These are phyloP conservation scores for Cathartes aura DNA, from an alignment of 2,113 vertebrate genomes.

Conservation along the genomic window DNA sequence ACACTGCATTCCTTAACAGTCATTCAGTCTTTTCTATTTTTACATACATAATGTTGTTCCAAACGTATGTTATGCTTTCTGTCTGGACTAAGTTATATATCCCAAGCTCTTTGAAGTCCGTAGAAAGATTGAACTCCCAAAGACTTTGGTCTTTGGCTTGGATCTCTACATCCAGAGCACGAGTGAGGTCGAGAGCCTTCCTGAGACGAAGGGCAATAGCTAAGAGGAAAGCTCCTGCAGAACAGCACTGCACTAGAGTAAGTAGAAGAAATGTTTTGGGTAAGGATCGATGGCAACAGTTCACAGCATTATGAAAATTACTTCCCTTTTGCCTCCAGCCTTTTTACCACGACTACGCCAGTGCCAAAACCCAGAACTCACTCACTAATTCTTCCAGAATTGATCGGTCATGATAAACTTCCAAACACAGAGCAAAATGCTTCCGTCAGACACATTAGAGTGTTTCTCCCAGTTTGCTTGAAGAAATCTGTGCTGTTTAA, in stretches of 20 bases:
- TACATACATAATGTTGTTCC: background rate
- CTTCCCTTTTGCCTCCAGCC: conserved; percentile 62
- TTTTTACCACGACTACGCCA: conserved; percentile 46
- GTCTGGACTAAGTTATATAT: conserved; percentile 6
- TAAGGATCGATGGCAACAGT: conserved; percentile 58
- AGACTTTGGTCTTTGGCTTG: conserved; percentile 31
- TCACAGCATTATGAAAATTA: conserved; percentile 60
- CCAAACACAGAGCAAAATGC: conserved; percentile 40
- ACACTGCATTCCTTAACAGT: background rate
- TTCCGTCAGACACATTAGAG: conserved; percentile 17
- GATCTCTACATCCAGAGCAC: background rate
- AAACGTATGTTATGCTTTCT: conserved; percentile 4
- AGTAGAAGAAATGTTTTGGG: conserved; percentile 35
- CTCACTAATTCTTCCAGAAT: conserved; percentile 61
- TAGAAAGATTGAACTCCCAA: conserved; percentile 6
- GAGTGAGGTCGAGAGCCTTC: background rate
- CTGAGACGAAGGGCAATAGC: background rate
- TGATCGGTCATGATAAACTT: conserved; percentile 61
- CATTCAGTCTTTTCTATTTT: conserved; percentile 24
- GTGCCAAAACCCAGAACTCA: conserved; percentile 52
- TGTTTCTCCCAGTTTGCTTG: conserved; percentile 41
- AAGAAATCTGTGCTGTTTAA: background rate
- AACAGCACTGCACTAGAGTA: background rate
- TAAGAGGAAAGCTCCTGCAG: background rate
- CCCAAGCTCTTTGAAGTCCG: conserved; percentile 15